phyloP scores from a whole-genome alignment of 2,888 invertebrate genomes.

The Parnassius apollo region DNA sequence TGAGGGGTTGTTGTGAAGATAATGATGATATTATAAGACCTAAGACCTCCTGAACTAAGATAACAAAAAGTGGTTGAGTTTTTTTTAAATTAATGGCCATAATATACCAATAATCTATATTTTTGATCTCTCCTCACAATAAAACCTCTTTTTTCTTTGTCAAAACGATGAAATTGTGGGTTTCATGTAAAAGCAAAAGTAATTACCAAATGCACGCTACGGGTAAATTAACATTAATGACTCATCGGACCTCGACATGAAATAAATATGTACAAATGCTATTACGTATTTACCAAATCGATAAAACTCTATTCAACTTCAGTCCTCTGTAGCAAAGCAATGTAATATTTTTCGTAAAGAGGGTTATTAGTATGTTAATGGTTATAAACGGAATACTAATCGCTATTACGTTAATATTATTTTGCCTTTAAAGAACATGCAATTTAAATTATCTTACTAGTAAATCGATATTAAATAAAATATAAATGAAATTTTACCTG shows the following conservation, averaged over 20 bases:
- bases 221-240: constrained; percentile 24
- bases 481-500: constrained; percentile 79
- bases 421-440: neutral
- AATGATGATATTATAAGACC: too few species aligned
- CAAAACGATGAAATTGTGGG: constrained; percentile 24
- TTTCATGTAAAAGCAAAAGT: constrained; percentile 22
- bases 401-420: too few species aligned
- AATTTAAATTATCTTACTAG: neutral
- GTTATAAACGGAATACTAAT: too few species aligned
- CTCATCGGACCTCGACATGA: constrained; percentile 10
- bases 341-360: too few species aligned
- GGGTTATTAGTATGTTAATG: too few species aligned
- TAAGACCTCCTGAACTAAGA: too few species aligned
- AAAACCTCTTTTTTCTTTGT: constrained; percentile 15
- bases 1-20: too few species aligned
- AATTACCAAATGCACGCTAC: constrained; percentile 26
- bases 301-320: constrained; percentile 8
- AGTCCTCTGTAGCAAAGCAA: neutral
- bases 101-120: too few species aligned
- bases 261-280: constrained; percentile 17
- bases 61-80: too few species aligned
- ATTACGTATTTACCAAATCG: constrained; percentile 22
- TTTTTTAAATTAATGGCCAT: too few species aligned
- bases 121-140: constrained; percentile 12
- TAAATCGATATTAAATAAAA: neutral